phyloP scores from a whole-genome alignment of 2,797 vertebrate species.

The Saguinus oedipus region DNA sequence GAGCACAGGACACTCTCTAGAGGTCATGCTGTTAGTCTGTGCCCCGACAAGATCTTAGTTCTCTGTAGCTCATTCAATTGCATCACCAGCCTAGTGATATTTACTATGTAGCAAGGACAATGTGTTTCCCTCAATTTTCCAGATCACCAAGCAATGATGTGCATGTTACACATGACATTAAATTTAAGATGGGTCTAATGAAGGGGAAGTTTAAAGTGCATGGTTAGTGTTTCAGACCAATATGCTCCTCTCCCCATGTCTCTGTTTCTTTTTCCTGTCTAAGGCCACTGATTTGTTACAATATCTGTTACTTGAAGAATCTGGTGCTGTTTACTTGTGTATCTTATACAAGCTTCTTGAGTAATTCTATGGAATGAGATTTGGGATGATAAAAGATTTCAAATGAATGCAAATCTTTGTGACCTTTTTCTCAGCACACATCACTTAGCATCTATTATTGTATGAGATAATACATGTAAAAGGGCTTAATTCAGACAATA shows the following conservation, averaged over 20 bases:
- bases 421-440: background rate
- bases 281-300: background rate
- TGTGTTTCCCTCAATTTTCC: background rate
- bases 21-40: background rate
- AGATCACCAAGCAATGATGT: background rate
- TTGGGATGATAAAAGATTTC: background rate
- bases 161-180: background rate
- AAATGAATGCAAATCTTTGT: background rate
- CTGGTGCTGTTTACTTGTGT: background rate
- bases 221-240: background rate
- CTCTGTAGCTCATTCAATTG: background rate
- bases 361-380: background rate
- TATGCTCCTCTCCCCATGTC: rapidly evolving
- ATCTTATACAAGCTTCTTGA: background rate
- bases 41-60: background rate
- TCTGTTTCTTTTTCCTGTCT: background rate
- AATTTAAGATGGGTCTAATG: background rate
- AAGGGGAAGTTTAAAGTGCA: background rate
- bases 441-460: background rate
- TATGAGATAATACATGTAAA: background rate
- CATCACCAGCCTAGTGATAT: background rate
- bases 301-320: background rate
- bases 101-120: background rate
- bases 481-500: background rate
- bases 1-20: background rate